Evolutionary conservation across 2,888 invertebrate species (phyloP), one percentile per base, ranked within the genome.

Genomic region (Plebejus anna): DNA sequence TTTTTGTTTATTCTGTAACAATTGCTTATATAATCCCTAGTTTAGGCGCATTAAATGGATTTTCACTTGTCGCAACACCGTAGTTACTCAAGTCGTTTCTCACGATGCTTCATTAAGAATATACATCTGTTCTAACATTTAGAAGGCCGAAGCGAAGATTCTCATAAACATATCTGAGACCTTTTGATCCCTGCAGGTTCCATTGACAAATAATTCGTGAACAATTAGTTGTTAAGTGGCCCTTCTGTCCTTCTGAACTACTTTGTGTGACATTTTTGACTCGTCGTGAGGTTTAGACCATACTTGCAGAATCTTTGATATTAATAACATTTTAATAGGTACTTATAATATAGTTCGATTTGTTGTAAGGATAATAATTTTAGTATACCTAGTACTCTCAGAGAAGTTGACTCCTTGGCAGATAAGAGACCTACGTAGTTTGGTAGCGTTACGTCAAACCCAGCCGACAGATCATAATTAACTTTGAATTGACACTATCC

Each of bases 61-160:
- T 47, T 76, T 72, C 32, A 55, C 16, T n/a, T 72, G 28, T 76
- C 66, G 70, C 76, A 59, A 75, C 78, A 77, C 79, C 78, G 72
- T 78, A 77, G 77, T 80, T 79, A 78, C 78, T 78, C 79, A 80
- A 80, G 72, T 72, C 47, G 59, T 76, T 79, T 80, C 80, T 77
- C 80, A 80, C 80, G 80, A 78, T 59, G 75, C 72, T 76, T 78
- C 77, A 79, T 80, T 78, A 73, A 77, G 78, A 71, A 76, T 77
- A 79, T 79, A 75, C 57, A 47, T 55, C 28, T 72, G 59, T 59
- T 71, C 71, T 76, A 76, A 55, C 55, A 57, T 76, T 76, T 76
- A 76, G 42, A 76, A 76, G 76, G 72, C 71, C 47, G 28, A 28
- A 55, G 22, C 51, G 4, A 32, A 51, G 4, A 73, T 55, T 32